phyloP scores from a whole-genome alignment of 2,113 vertebrate genomes.

The Pelecanus crispus region DNA sequence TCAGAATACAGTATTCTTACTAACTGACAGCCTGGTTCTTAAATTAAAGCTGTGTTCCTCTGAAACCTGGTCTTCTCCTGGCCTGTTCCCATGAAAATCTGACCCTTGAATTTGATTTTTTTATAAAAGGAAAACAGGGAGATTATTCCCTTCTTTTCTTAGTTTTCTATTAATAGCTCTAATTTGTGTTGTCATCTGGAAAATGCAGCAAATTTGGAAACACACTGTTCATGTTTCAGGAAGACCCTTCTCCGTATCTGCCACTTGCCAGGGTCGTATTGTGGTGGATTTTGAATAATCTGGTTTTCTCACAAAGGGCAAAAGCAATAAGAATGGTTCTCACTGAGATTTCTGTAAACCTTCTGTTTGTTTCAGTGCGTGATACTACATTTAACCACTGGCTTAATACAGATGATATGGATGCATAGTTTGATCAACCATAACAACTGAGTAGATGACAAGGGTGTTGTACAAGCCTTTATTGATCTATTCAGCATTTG shows the following conservation, averaged over 20 bases:
- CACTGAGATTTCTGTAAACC: neutral
- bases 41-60: neutral
- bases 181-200: neutral
- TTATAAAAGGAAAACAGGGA: neutral
- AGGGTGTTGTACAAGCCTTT: neutral
- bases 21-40: neutral
- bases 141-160: neutral
- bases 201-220: neutral
- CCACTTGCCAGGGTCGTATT: neutral
- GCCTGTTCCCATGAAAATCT: neutral
- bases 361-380: neutral
- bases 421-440: neutral
- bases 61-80: neutral
- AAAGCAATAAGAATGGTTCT: neutral
- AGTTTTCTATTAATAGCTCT: neutral
- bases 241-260: neutral
- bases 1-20: neutral
- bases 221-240: neutral
- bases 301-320: neutral
- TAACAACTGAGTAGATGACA: neutral
- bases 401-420: neutral
- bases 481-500: neutral
- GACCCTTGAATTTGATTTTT: neutral
- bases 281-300: neutral
- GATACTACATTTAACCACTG: neutral